A percentile compares a stretch with the other conserved stretches of the same genome.
Evolutionary conservation across 2,797 vertebrate species (phyloP).

Genomic region (Muscicapa striata): DNA sequence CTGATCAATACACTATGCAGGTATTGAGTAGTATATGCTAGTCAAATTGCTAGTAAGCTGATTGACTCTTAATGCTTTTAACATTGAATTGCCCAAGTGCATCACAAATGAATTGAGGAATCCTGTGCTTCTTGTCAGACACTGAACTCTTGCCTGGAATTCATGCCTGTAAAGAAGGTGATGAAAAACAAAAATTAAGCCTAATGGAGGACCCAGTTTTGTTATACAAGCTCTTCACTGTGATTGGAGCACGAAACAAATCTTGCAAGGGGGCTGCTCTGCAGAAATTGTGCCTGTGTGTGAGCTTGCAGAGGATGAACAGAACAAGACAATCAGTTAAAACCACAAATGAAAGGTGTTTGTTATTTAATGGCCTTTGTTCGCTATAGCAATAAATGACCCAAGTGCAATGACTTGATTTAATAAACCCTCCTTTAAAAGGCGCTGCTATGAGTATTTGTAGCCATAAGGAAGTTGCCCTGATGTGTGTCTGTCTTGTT

Average conservation of each 20-base stretch:
- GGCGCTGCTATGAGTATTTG: slow-evolving; percentile 77
- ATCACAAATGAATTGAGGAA: neutral
- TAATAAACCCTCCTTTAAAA: slow-evolving; percentile 70
- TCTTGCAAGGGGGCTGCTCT: slow-evolving; percentile 13
- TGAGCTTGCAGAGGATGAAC: slow-evolving; percentile 46
- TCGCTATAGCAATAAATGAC: slow-evolving; percentile 80
- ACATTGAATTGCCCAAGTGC: neutral
- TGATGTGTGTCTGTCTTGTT: slow-evolving; percentile 25
- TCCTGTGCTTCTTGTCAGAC: neutral
- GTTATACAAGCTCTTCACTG: slow-evolving; percentile 24
- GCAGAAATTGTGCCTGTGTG: slow-evolving; percentile 19
- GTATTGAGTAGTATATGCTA: neutral
- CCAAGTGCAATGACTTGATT: slow-evolving; percentile 80
- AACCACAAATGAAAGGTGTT: slow-evolving; percentile 52
- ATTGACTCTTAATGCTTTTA: neutral
- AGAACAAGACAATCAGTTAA: slow-evolving; percentile 77
- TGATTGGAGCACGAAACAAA: slow-evolving; percentile 20
- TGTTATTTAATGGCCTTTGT: slow-evolving; percentile 74
- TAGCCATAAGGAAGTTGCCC: slow-evolving; percentile 65
- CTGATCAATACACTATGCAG: neutral
- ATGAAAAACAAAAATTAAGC: slow-evolving; percentile 21
- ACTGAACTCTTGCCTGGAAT: neutral
- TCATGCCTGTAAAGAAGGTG: slow-evolving; percentile 9
- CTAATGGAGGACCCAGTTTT: neutral
- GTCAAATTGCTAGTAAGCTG: neutral